These are phyloP conservation scores for Sphaeridia pumilis DNA, from an alignment of 2,888 invertebrate genomes.

Conservation along the genomic window DNA sequence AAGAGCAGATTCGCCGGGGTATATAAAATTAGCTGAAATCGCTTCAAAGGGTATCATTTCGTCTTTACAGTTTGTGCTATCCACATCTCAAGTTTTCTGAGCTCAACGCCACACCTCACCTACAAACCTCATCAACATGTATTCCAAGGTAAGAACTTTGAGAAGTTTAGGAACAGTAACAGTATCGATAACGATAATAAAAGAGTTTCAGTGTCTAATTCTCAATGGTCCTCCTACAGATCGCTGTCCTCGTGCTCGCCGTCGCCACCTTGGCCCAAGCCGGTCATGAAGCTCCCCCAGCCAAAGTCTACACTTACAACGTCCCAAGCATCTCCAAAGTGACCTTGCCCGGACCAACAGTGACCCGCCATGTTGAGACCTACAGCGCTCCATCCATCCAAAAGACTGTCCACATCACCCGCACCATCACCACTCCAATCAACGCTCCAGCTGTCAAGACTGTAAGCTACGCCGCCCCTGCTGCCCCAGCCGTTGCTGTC, in stretches of 20 bases:
- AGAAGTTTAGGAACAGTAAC: too few species aligned
- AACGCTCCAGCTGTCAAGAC: conserved; percentile 4
- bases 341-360: neutral
- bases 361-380: neutral
- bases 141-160: conserved; percentile 1
- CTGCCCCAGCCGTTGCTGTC: neutral
- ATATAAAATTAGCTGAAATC: neutral
- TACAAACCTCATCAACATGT: neutral
- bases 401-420: conserved; percentile 1
- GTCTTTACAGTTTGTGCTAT: neutral
- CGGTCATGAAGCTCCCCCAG: conserved; percentile 4
- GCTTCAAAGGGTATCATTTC: neutral
- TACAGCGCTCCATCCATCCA: conserved; percentile 3
- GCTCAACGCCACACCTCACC: neutral
- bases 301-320: neutral
- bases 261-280: conserved; percentile 3
- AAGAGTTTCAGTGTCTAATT: too few species aligned
- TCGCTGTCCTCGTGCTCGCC: neutral
- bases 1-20: too few species aligned
- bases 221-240: too few species aligned
- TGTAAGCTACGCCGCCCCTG: conserved; percentile 4
- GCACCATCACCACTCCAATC: neutral
- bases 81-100: neutral
- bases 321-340: neutral
- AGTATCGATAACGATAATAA: too few species aligned